Base-by-base conservation (phyloP, 2,888 invertebrate species). In the Agrochola litura region DNA sequence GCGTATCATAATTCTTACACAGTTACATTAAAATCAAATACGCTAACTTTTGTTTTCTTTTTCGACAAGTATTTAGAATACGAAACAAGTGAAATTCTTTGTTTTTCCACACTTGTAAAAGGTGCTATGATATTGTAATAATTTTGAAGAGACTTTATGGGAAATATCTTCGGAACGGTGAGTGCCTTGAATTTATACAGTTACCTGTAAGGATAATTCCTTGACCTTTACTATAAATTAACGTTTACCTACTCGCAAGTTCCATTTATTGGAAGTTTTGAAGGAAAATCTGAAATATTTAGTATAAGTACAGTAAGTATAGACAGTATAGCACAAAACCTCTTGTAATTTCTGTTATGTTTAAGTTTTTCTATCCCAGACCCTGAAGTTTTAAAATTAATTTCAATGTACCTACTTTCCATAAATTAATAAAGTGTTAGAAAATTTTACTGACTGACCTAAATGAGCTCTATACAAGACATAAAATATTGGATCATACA, bases 141-240 rank as follows among this genome's bases (percentile, higher is more conserved):
- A 81, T 76, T 79, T 74, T 84, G 83, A 83, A 85, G 79, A 83
- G 73, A 85, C 87, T 93, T 88, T 92, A 93, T 93, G 93, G 93
- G 87, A 91, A 88, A 88, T 83, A 89, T 83, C 81, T 86, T 85
- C 79, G 83, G 74, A 88, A 90, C 89, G 90, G 93, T 93, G 81
- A 91, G 93, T 91, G 73, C 37, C 73, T 78, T 79, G 43, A 71
- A 63, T 52, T 68, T 66, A 25, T 25, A 58, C 37, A 66, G 14
- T 76, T 76, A 64, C 30, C 67, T 76, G 30, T 71, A 76, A 83
- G 86, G 85, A 86, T 81, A 85, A 71, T 71, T 65, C 82, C 69
- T 84, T 79, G 75, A 79, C 76, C 77, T 85, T 74, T 78, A 81
- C 43, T 83, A 52, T 65, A 79, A 37, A 60, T 56, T 69, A 73